Conservation (phyloP, 2,797 vertebrate genomes). For the Caiman crocodilus region DNA sequence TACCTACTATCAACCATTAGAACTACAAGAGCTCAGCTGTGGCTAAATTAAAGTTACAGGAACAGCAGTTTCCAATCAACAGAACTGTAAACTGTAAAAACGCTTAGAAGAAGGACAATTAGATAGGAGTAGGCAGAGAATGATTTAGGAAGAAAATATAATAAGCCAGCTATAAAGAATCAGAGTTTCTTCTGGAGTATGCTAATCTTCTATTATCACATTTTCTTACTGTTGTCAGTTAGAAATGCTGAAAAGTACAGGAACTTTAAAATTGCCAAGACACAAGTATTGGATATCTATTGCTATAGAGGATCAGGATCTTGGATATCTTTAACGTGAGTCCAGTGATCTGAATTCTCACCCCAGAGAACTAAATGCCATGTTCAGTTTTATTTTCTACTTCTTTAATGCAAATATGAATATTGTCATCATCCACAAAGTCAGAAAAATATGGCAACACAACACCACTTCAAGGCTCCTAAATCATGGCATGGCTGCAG, state of each 20-base stretch:
- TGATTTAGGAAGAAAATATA: conserved; percentile 9
- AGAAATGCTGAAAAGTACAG: not conserved
- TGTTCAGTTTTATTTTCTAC: conserved; percentile 66
- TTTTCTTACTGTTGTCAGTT: conserved; percentile 2
- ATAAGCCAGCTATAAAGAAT: not conserved
- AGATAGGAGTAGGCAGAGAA: not conserved
- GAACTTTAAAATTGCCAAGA: not conserved
- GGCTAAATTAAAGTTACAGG: not conserved
- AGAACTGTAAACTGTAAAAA: not conserved
- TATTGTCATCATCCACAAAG: conserved; percentile 71
- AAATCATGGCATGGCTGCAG: conserved; percentile 65
- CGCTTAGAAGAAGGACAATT: not conserved
- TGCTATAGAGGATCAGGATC: conserved; percentile 44
- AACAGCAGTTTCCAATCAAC: not conserved
- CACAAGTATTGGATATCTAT: not conserved
- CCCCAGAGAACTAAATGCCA: conserved; percentile 71
- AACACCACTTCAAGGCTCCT: conserved; percentile 48
- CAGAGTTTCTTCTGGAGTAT: not conserved
- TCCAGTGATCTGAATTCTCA: conserved; percentile 70
- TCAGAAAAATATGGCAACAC: conserved; percentile 56
- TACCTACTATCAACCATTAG: not conserved
- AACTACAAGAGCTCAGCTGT: not conserved
- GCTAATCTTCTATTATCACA: not conserved
- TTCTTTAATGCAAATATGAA: conserved; percentile 56
- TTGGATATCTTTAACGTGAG: conserved; percentile 25